Conservation (phyloP, 2,888 invertebrate genomes). For the Pilophorus perplexus region DNA sequence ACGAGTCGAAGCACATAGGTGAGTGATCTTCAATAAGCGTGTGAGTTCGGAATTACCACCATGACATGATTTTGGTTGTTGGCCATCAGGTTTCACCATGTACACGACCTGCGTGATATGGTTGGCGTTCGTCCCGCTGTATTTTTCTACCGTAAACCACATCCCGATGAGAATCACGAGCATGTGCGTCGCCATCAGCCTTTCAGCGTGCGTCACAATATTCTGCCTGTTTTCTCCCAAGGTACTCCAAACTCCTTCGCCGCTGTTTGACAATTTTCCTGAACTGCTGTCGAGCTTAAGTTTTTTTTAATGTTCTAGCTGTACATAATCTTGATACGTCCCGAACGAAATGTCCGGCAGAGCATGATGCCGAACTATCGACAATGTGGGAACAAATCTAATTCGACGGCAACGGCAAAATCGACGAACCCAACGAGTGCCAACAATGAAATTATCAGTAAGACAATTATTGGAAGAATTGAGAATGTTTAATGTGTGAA, state of each 20-base stretch:
- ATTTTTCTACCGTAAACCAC: conserved; percentile 92
- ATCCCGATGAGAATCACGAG: conserved; percentile 88
- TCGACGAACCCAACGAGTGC: conserved; percentile 16
- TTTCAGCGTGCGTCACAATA: conserved; percentile 90
- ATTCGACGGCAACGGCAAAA: conserved; percentile 26
- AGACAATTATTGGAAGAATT: too few relatives aligned
- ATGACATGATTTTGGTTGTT: too few relatives aligned
- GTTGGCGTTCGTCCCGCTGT: conserved; percentile 95
- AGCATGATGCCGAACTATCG: conserved; percentile 50
- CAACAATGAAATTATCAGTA: conserved; percentile 9
- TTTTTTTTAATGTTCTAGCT: conserved; percentile 53
- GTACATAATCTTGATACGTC: conserved; percentile 58
- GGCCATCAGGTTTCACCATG: conserved; percentile 96
- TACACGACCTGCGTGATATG: conserved; percentile 97
- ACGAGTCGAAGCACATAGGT: conserved; percentile 97
- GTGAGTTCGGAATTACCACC: too few relatives aligned
- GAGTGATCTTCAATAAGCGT: too few relatives aligned
- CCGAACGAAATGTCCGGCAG: conserved; percentile 58
- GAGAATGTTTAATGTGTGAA: too few relatives aligned
- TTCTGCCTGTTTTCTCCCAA: conserved; percentile 93
- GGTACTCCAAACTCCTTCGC: too few relatives aligned
- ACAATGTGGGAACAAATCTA: conserved; percentile 35
- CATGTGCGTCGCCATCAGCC: conserved; percentile 91
- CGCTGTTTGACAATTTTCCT: neutral
- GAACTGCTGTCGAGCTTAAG: neutral